Base-by-base conservation (phyloP, 2,113 vertebrate species). In the Octodon degus region DNA sequence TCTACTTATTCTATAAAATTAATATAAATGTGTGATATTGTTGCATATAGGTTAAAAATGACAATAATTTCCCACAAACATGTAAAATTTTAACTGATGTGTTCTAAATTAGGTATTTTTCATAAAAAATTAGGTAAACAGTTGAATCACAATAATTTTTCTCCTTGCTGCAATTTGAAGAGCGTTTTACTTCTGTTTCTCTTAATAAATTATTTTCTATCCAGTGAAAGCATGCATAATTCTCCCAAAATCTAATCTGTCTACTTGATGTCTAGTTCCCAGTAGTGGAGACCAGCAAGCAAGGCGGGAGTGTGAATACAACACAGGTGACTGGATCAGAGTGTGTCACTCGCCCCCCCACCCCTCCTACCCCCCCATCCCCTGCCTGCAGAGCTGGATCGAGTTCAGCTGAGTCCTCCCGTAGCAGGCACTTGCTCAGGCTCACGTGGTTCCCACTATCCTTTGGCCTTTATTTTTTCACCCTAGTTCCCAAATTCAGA, bases 151-250 rank as follows among this genome's bases (percentile, higher is more conserved):
- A 85, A 55, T 70, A 47, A 30, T 40, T 76, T 67, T 60, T 1
- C 27, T 40, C 65, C 30, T 72, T 80, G 34, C 76, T 67, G 70
- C 87, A 94, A 91, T 77, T 22, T 43, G 34, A 86, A 92, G 17
- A 70, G 13, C 17, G 43, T 79, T 92, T 62, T 47, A 74, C 77
- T 89, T 91, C 83, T 58, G 90, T 86, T 91, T 79, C 62, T 70
- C 14, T 63, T 81, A 40, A 67, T 87, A 60, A 86, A 89, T 90
- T 77, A n/a, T 11, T 87, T 34, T 77, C 67, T 62, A 85, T 19
- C 58, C 30, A 82, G 34, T 37, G 55, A 53, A 82, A 86, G 65
- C 60, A 12, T 65, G 24, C 40, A 6, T 24, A 80, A 92, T 90
- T 62, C 67, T 82, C 37, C 25, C 67, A 70, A 70, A 30, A n/a